Conservation (phyloP, 2,888 invertebrate species). For the Chalcis sispes region DNA sequence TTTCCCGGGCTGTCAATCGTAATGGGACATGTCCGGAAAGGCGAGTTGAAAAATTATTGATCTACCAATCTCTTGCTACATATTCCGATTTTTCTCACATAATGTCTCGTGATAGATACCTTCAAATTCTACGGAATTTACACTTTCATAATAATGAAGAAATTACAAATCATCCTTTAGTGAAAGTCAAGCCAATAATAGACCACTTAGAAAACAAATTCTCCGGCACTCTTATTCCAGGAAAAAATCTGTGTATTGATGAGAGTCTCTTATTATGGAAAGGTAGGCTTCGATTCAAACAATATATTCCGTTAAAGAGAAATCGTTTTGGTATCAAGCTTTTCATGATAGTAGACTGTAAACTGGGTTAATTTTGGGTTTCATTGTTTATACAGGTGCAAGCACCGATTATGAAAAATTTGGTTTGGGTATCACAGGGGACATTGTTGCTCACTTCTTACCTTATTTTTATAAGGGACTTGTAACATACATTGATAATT, state of each 20-base stretch:
- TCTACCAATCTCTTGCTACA: not conserved
- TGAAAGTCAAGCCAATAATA: not conserved
- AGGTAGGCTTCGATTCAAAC: slow-evolving; percentile 1
- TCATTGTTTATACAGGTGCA: too few species aligned
- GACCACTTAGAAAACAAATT: not conserved
- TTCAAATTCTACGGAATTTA: slow-evolving; percentile 1
- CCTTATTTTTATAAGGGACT: slow-evolving; percentile 12
- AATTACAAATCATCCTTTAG: slow-evolving; percentile 1
- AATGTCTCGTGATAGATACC: slow-evolving; percentile 6
- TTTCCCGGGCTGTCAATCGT: not conserved
- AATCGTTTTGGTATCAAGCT: slow-evolving; percentile 1
- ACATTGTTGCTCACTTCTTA: slow-evolving; percentile 11
- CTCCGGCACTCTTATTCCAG: not conserved
- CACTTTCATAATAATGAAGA: slow-evolving; percentile 1
- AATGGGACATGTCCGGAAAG: too few species aligned
- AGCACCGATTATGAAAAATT: too few species aligned
- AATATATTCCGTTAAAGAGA: not conserved
- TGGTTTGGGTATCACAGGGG: too few species aligned
- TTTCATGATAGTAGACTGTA: not conserved
- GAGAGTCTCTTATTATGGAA: not conserved
- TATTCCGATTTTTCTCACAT: not conserved
- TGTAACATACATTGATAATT: slow-evolving; percentile 13
- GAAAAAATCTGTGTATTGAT: not conserved
- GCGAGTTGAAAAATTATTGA: not conserved
- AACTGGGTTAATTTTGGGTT: not conserved